phyloP scores from a whole-genome alignment of 1,140 invertebrate species.

The Cardiocondyla obscurior region DNA sequence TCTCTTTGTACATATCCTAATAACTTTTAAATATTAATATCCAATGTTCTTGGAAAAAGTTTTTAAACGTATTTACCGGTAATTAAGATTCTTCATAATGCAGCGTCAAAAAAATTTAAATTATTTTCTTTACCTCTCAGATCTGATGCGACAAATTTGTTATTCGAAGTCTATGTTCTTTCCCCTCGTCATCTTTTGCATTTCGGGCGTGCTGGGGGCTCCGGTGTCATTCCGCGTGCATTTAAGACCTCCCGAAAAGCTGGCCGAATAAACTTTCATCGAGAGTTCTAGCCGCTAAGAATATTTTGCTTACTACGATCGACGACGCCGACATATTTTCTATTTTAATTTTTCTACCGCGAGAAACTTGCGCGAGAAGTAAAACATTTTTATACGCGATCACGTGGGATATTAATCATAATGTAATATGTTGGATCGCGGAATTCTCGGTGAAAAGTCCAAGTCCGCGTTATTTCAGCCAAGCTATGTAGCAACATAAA shows the following conservation, averaged over 20 bases:
- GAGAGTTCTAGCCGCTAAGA: not conserved
- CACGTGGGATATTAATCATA: not conserved
- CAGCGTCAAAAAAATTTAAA: conserved; percentile 28
- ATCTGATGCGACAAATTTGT: not conserved
- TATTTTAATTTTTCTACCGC: conserved; percentile 6
- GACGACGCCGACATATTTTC: not conserved
- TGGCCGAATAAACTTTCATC: conserved; percentile 13
- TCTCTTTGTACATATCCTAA: conserved; percentile 82
- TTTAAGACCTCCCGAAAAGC: not conserved
- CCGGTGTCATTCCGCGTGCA: conserved; percentile 36
- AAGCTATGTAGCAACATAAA: not conserved
- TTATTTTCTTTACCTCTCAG: conserved; percentile 17
- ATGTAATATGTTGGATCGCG: not conserved
- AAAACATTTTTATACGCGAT: conserved; percentile 5
- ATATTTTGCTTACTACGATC: not conserved
- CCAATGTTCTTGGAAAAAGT: conserved; percentile 64
- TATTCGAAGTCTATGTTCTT: conserved; percentile 17
- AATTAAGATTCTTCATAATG: conserved; percentile 52
- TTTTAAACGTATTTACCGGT: conserved; percentile 65
- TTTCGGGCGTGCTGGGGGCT: conserved; percentile 24
- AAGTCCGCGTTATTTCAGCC: not conserved
- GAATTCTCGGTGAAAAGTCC: conserved; percentile 32
- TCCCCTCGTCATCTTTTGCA: not conserved
- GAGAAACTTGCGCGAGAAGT: not conserved
- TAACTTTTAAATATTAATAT: conserved; percentile 73